A percentile compares a stretch with the other conserved stretches of the same genome.
Conservation (phyloP, 2,797 vertebrate species). For the Bovichtus diacanthus region DNA sequence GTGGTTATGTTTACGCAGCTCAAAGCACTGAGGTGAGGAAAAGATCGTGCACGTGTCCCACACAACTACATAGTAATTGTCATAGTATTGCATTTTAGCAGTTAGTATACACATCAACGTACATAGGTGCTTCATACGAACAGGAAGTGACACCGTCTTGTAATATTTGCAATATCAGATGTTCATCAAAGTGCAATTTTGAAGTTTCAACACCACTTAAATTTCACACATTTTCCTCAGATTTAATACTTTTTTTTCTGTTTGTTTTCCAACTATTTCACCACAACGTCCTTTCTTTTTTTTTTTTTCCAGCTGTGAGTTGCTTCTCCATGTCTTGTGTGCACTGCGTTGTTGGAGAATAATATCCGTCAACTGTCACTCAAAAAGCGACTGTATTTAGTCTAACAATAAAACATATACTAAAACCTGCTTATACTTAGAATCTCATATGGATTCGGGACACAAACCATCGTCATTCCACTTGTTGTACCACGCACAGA, state of each 20-base stretch:
- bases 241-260: neutral
- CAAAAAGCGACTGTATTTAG: neutral
- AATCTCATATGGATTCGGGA: neutral
- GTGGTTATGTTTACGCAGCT: neutral
- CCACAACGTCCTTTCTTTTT: too few species aligned
- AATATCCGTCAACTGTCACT: neutral
- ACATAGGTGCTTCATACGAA: neutral
- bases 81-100: neutral
- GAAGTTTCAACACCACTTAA: neutral
- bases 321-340: neutral
- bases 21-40: neutral
- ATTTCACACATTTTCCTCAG: neutral
- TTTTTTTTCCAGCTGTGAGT: neutral
- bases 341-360: neutral
- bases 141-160: neutral
- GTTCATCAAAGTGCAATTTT: neutral
- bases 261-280: too few species aligned
- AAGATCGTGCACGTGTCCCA: too few species aligned
- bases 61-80: too few species aligned
- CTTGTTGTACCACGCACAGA: too few species aligned
- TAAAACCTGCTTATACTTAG: neutral
- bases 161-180: neutral
- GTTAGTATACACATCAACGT: neutral
- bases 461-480: too few species aligned
- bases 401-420: neutral